Evolutionary conservation across 2,888 invertebrate genomes (phyloP).

Genomic region (Tuta absoluta): DNA sequence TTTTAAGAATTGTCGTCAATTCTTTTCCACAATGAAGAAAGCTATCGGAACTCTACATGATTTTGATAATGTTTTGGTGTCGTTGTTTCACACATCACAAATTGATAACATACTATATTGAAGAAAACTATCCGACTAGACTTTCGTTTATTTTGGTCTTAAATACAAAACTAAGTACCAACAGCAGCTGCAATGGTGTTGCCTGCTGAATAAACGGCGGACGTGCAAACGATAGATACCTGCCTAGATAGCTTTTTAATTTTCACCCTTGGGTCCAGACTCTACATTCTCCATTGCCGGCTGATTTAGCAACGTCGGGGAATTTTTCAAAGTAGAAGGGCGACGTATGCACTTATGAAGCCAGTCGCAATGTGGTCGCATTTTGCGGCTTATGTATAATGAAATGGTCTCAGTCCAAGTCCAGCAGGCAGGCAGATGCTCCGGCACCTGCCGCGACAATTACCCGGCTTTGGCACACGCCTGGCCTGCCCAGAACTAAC

Average conservation of each 20-base stretch:
- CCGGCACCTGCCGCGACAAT: conserved; percentile 71
- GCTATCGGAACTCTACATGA: no score
- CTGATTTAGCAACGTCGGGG: conserved; percentile 46
- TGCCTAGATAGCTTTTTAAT: conserved; percentile 21
- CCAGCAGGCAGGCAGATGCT: conserved; percentile 72
- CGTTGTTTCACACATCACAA: no score
- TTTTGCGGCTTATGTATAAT: conserved; percentile 51
- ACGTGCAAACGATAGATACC: conserved; percentile 45
- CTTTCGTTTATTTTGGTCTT: background rate
- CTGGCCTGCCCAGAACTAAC: conserved; percentile 46
- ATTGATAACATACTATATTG: no score
- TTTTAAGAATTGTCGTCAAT: no score
- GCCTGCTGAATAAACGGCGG: conserved; percentile 46
- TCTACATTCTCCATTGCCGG: conserved; percentile 51
- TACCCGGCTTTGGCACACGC: conserved; percentile 64
- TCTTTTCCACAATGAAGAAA: no score
- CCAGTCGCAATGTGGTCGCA: conserved; percentile 39
- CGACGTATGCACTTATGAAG: conserved; percentile 45
- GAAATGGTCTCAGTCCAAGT: conserved; percentile 60
- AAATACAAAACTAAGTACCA: background rate
- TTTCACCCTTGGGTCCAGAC: conserved; percentile 27
- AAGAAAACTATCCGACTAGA: no score
- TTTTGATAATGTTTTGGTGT: no score
- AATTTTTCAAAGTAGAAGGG: conserved; percentile 46
- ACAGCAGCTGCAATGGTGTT: conserved; percentile 49